Conservation (phyloP, 2,113 vertebrate genomes). For the Coracopsis vasa region DNA sequence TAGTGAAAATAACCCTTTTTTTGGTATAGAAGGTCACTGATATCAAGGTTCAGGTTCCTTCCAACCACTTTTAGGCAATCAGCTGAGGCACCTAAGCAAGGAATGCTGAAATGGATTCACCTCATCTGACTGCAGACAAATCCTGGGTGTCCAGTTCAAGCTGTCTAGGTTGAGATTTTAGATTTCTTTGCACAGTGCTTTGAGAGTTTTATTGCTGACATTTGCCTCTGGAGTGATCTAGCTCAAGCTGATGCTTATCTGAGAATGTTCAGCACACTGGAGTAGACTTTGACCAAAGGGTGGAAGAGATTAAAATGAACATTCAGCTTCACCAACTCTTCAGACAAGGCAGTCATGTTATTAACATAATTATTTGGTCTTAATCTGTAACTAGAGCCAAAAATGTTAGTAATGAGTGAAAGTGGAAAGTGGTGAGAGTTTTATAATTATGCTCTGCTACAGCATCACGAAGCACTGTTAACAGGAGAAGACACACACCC, state of each 20-base stretch:
- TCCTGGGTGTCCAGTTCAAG: background rate
- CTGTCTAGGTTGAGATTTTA: background rate
- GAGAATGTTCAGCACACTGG: background rate
- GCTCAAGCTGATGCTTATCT: background rate
- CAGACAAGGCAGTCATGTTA: background rate
- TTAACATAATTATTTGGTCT: background rate
- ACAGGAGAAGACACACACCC: background rate
- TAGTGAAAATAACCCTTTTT: background rate
- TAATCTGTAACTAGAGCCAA: background rate
- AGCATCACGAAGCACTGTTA: background rate
- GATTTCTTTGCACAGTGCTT: background rate
- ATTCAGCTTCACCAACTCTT: background rate
- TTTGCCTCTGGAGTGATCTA: background rate
- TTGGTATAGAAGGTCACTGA: background rate
- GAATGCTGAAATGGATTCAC: background rate
- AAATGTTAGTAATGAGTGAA: background rate
- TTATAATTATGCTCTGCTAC: background rate
- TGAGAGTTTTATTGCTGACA: background rate
- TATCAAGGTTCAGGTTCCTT: background rate
- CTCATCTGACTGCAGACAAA: background rate
- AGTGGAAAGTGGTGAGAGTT: background rate
- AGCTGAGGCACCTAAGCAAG: background rate
- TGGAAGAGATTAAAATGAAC: background rate
- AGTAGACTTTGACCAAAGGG: background rate
- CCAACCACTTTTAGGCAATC: background rate